phyloP scores from a whole-genome alignment of 2,113 vertebrate species.

The Halichoerus grypus region DNA sequence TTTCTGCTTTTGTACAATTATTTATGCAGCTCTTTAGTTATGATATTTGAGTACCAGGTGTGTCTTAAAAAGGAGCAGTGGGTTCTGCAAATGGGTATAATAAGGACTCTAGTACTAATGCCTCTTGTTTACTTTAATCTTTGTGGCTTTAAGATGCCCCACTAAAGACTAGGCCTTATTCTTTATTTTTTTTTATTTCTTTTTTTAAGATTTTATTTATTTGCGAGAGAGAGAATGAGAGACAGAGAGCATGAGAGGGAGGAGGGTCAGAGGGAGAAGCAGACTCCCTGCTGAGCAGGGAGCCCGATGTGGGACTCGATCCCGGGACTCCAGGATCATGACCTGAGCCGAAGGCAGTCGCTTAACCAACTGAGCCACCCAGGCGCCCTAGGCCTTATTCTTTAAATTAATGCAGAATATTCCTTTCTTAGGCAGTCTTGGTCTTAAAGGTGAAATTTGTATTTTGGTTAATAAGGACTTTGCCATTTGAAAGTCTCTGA shows the following conservation, averaged over 20 bases:
- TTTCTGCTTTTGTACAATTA: background rate
- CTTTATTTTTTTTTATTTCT: no score
- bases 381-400: background rate
- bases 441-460: background rate
- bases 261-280: no score
- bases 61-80: background rate
- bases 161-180: background rate
- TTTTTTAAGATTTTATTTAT: no score
- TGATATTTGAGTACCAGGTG: background rate
- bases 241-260: no score
- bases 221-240: no score
- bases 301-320: no score
- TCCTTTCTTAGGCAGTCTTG: background rate
- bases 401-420: background rate
- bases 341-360: no score
- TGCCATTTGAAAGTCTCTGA: constrained; percentile 2
- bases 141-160: background rate
- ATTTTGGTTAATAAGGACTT: background rate
- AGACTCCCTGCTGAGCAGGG: no score
- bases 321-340: no score
- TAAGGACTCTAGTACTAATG: background rate
- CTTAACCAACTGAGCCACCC: no score
- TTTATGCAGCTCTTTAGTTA: background rate
- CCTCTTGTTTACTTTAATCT: background rate
- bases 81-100: background rate